Evolutionary conservation across 2,888 invertebrate species (phyloP), one percentile per base, ranked within the genome.

Genomic region (Bellardia bayeri): DNA sequence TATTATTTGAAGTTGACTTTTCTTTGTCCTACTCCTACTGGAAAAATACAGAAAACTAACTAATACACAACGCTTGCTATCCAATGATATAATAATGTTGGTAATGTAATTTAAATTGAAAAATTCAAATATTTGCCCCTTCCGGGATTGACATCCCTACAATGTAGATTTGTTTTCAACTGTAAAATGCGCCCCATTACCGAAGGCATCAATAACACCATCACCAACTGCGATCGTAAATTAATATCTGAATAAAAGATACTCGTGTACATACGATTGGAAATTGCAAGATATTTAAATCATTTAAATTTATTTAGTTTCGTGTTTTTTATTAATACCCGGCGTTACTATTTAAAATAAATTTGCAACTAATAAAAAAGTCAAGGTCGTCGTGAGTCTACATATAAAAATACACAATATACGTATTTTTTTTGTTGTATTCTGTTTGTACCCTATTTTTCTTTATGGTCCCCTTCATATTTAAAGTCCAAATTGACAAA

Each of bases 351-450:
- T 30, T 66, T 8, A 66, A 64, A 56, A 74, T 14, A 30, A 69
- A 75, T 16, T 82, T 13, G 69, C 76, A 69, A 76, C 51, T 82
- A 63, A 82, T 74, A 69, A 82, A 76, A 66, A 63, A 78, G 45
- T 64, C 83, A 79, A 84, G 83, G 83, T 79, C 71, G 63, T 11
- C 23, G 33, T 61, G 9, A 37, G 58, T 33, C 66, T 13, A 13
- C 7, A 5, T 23, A 13, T 23, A 23, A 23, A 23, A 23, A 23
- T 23, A 23, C 23, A 23, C 23, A 45, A 23, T 3, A 58, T 11
- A 45, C n/a, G 37, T 37, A 37, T 3, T 37, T 37, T 37, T 14
- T 61, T 58, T 9, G 37, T 42, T 40, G 30, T 64, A 40, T 9
- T 30, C n/a, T 74, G 11, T 64, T 64, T 64, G 56, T 76, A 9